phyloP scores from a whole-genome alignment of 2,888 invertebrate species.

The Apantesis nais region DNA sequence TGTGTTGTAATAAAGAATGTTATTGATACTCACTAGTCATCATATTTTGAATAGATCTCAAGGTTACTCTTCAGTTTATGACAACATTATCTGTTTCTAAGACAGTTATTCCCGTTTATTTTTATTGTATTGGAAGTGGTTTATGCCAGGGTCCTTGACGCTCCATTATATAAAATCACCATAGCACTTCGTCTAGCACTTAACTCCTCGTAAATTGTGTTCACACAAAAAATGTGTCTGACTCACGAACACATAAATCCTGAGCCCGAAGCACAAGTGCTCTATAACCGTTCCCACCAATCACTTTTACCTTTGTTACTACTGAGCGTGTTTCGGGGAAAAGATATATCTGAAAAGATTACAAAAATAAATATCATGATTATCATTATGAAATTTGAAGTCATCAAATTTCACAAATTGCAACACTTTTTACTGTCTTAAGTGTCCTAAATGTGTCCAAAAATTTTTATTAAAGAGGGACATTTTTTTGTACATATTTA shows the following conservation, averaged over 20 bases:
- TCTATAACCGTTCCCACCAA: not conserved
- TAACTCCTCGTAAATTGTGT: conserved; percentile 57
- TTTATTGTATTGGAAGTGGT: conserved; percentile 37
- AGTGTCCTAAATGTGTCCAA: too few relatives aligned
- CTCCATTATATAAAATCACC: conserved; percentile 52
- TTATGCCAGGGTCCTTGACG: conserved; percentile 55
- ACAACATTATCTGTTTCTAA: conserved; percentile 22
- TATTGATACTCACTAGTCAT: conserved; percentile 8
- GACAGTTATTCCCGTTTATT: conserved; percentile 30
- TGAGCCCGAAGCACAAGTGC: not conserved
- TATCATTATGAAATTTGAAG: too few relatives aligned
- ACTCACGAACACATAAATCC: conserved; percentile 18
- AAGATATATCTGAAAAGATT: not conserved
- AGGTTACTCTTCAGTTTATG: conserved; percentile 41
- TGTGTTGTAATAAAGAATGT: conserved; percentile 13
- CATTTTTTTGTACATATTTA: too few relatives aligned
- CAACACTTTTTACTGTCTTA: too few relatives aligned
- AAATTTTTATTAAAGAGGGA: too few relatives aligned
- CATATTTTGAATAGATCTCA: conserved; percentile 20
- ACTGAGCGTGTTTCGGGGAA: too few relatives aligned
- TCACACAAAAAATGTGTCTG: conserved; percentile 48
- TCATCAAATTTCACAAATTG: too few relatives aligned
- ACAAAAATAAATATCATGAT: not conserved
- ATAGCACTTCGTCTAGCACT: conserved; percentile 49
- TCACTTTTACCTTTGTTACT: not conserved